Evolutionary conservation across 2,113 vertebrate species (phyloP).

Genomic region (Ursus arctos): DNA sequence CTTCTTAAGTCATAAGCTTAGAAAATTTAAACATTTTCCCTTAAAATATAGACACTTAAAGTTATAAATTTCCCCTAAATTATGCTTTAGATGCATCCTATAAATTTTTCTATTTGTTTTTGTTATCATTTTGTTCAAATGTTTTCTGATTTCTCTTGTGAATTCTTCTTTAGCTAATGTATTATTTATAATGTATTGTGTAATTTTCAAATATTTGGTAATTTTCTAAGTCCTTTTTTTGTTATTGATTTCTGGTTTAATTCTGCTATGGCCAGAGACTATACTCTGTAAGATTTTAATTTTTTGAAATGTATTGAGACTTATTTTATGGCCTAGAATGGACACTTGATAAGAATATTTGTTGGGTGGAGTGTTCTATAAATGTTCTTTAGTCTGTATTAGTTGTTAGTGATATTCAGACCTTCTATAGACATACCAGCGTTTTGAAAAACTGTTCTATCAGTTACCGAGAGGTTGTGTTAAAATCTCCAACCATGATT

Average conservation of each 20-base stretch:
- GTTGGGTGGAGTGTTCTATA: neutral
- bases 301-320: neutral
- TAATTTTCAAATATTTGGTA: neutral
- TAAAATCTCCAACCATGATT: neutral
- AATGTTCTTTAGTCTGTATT: neutral
- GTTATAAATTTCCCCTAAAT: neutral
- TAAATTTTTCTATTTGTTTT: neutral
- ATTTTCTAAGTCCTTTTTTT: neutral
- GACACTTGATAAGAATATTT: neutral
- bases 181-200: neutral
- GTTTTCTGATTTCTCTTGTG: neutral
- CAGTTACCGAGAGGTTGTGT: neutral
- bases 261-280: neutral
- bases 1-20: neutral
- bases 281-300: neutral
- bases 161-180: neutral
- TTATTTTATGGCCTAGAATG: neutral
- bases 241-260: neutral
- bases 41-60: neutral
- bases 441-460: neutral
- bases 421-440: neutral
- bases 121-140: neutral
- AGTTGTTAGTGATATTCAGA: neutral
- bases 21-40: neutral
- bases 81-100: neutral